These are phyloP conservation scores for Thereva nobilitata DNA, from an alignment of 2,888 invertebrate species.

Conservation along the genomic window DNA sequence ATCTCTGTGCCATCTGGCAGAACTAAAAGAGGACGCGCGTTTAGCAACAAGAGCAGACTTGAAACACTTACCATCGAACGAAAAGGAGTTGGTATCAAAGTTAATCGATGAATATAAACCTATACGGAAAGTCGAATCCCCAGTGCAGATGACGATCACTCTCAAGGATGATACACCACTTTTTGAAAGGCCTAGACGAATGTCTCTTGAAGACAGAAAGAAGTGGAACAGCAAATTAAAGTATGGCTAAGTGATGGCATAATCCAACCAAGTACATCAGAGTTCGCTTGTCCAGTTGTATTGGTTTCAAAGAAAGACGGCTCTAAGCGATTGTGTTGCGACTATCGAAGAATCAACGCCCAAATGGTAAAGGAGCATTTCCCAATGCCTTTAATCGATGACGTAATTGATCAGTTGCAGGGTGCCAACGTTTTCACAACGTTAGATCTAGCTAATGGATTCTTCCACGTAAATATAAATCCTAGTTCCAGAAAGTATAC, in stretches of 20 bases:
- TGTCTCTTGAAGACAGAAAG: constrained; percentile 38
- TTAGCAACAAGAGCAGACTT: too few relatives aligned
- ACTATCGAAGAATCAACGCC: too few relatives aligned
- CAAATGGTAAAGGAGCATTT: constrained; percentile 40
- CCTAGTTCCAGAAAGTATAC: constrained; percentile 35
- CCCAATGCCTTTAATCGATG: constrained; percentile 45
- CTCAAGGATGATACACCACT: too few relatives aligned
- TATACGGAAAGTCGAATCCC: too few relatives aligned
- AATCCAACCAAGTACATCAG: constrained; percentile 34
- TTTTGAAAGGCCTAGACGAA: constrained; percentile 41
- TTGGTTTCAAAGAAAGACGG: constrained; percentile 43
- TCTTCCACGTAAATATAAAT: constrained; percentile 37
- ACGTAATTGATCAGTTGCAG: constrained; percentile 44
- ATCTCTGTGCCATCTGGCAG: too few relatives aligned
- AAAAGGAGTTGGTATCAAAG: too few relatives aligned
- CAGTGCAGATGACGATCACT: too few relatives aligned
- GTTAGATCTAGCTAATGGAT: constrained; percentile 38
- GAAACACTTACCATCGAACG: too few relatives aligned
- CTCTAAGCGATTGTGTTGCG: constrained; percentile 41
- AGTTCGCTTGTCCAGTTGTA: constrained; percentile 43
- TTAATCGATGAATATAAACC: too few relatives aligned
- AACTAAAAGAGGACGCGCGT: too few relatives aligned
- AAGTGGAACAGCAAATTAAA: constrained; percentile 4
- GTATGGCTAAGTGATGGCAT: constrained; percentile 11
- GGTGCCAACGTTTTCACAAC: constrained; percentile 42